A percentile compares a stretch with the other conserved stretches of the same genome.
Conservation (phyloP, 2,888 invertebrate species). For the Hirtodrosophila cameraria region DNA sequence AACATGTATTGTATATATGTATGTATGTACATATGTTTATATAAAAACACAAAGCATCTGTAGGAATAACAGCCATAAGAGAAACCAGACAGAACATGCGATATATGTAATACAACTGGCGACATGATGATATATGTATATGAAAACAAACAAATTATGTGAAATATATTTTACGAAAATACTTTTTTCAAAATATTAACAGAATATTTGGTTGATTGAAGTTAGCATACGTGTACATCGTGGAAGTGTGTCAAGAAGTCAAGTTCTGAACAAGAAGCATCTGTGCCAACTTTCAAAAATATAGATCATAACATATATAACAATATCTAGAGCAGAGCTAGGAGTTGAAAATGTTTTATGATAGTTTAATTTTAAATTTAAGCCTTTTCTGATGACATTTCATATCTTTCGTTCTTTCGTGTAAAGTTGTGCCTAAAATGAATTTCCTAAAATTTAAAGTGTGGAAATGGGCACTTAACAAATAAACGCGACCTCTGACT, state of each 20-base stretch:
- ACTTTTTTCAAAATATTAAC: background rate
- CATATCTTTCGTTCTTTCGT: too few species aligned
- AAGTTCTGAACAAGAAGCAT: too few species aligned
- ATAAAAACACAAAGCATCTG: constrained; percentile 21
- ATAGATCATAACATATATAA: too few species aligned
- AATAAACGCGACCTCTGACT: background rate
- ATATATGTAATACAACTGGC: constrained; percentile 7
- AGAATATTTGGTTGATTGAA: too few species aligned
- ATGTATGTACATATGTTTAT: too few species aligned
- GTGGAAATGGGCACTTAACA: constrained; percentile 39
- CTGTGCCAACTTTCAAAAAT: too few species aligned
- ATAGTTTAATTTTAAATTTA: too few species aligned
- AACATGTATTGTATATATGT: constrained; percentile 9
- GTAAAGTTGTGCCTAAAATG: too few species aligned
- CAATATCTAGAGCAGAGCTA: too few species aligned
- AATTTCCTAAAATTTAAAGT: constrained; percentile 28
- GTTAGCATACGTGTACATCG: too few species aligned
- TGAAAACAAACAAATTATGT: constrained; percentile 53
- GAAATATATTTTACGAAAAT: constrained; percentile 21
- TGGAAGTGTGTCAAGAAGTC: background rate
- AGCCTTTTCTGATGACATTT: too few species aligned
- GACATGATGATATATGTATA: constrained; percentile 15
- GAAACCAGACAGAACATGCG: constrained; percentile 9
- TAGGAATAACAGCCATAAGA: constrained; percentile 21
- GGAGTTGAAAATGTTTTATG: too few species aligned